Evolutionary conservation across 2,797 vertebrate species (phyloP).

Genomic region (Muscicapa striata): DNA sequence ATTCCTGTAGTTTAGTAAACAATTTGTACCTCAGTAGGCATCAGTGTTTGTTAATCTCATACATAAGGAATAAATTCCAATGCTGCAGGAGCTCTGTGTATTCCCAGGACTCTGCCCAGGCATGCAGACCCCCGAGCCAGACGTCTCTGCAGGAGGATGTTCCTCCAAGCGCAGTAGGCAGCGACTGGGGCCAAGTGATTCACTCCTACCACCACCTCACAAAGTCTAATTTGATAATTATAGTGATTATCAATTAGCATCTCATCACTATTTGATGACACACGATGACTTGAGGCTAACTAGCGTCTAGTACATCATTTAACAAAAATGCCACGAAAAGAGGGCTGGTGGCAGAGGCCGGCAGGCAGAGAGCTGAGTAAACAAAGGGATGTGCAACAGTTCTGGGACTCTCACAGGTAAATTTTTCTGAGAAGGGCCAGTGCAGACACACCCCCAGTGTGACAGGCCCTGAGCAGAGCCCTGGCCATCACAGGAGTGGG

Average conservation of each 20-base stretch:
- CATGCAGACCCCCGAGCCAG: neutral
- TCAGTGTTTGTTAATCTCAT: slow-evolving; percentile 23
- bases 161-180: neutral
- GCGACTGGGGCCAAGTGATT: neutral
- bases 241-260: slow-evolving; percentile 54
- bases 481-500: neutral
- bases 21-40: slow-evolving; percentile 17
- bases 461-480: neutral
- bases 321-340: neutral
- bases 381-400: neutral
- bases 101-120: slow-evolving; percentile 11
- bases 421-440: neutral
- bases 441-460: accelerated
- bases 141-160: neutral
- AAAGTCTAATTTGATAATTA: slow-evolving; percentile 50
- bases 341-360: neutral
- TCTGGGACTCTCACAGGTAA: neutral
- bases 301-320: neutral
- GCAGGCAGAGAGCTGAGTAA: neutral
- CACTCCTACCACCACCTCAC: neutral
- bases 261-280: slow-evolving; percentile 48
- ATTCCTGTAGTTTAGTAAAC: slow-evolving; percentile 2
- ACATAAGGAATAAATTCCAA: slow-evolving; percentile 10
- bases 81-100: neutral
- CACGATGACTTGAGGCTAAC: slow-evolving; percentile 33